phyloP scores from a whole-genome alignment of 1,140 invertebrate genomes.

The Leptinotarsa texana region DNA sequence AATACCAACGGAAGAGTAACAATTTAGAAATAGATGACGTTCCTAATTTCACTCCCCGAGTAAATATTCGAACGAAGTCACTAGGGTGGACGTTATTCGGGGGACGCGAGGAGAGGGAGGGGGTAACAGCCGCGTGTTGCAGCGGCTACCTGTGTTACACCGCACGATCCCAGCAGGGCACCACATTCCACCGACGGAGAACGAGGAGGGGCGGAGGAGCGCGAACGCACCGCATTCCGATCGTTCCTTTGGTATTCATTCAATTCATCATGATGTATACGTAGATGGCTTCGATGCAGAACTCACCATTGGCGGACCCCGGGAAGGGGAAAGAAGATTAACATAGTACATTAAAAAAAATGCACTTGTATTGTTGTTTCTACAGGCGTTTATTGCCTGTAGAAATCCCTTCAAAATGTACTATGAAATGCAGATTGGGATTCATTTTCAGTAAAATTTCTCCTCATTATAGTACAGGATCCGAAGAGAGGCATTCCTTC shows the following conservation, averaged over 20 bases:
- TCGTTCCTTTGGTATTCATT: constrained; percentile 26
- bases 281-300: neutral
- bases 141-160: constrained; percentile 53
- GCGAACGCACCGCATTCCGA: constrained; percentile 37
- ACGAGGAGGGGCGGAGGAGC: constrained; percentile 32
- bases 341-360: no score
- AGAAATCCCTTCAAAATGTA: no score
- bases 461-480: neutral
- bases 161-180: constrained; percentile 50
- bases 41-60: neutral
- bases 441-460: neutral
- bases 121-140: constrained; percentile 40
- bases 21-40: no score
- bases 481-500: neutral
- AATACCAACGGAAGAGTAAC: no score
- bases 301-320: no score
- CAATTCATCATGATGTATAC: constrained; percentile 20
- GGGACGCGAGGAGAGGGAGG: constrained; percentile 21
- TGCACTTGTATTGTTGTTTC: no score
- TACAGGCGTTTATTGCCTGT: no score
- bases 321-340: no score
- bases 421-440: no score
- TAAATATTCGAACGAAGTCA: neutral
- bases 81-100: neutral
- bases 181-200: constrained; percentile 46